Evolutionary conservation across 2,888 invertebrate species (phyloP), one percentile per base, ranked within the genome.

Genomic region (Hypena proboscidalis): DNA sequence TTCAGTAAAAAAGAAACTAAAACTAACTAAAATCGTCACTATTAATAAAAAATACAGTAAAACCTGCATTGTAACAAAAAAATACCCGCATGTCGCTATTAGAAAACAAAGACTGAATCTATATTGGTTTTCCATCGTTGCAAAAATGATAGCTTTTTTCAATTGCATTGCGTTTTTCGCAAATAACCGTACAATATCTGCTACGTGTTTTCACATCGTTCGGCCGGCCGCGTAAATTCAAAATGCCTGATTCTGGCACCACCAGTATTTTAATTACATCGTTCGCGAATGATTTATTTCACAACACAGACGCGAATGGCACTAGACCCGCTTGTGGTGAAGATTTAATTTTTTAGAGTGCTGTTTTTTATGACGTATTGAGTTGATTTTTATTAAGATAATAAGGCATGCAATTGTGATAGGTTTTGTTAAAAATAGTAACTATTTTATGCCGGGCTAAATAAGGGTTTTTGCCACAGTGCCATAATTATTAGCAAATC

Each of bases 251-350:
- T 88, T 85, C 83, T 80, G 84, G 80, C 79, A 74, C 74, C 80
- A 82, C 78, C 81, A 85, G 85, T 82, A 80, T 90, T 91, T 91
- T 91, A 91, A 91, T 90, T 90, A 91, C 87, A 89, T 80, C 85
- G 85, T 88, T 85, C 73, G 74, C 70, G 81, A 82, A 90, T 90
- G 91, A 91, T 90, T 90, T 89, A 90, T 86, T 71, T 70, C 72
- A 71, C 64, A 70, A 67, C 67, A 64, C 64, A 65, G 56, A 58
- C 68, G 63, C 55, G 52, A 58, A 65, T 64, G 62, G 56, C 64
- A 58, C 53, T 58, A 60, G 48, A 53, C 50, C 44, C 37, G 38
- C 50, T 45, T 53, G 63, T 55, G 55, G 47, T 58, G 57, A 51
- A 29, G 51, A 59, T 65, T 71, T 63, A 57, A 56, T 52, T 54